Conservation (phyloP, 2,797 vertebrate genomes). For the Serranus cabrilla region DNA sequence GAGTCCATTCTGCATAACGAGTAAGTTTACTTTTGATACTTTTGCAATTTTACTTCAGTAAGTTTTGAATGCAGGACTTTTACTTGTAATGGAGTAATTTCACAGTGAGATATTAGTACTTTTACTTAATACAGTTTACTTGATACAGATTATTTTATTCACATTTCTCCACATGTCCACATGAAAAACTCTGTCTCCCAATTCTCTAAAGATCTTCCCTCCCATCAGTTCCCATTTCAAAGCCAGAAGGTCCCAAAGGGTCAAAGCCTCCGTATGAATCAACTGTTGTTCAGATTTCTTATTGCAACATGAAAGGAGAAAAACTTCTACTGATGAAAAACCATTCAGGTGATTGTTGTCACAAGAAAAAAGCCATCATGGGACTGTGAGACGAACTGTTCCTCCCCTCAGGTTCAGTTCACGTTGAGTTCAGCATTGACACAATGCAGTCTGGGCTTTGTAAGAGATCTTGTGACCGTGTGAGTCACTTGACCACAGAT, state of each 20-base stretch:
- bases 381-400: background rate
- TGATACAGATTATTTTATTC: background rate
- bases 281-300: background rate
- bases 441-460: no score
- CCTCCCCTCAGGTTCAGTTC: background rate
- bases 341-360: background rate
- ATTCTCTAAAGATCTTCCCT: conserved; percentile 3
- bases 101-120: no score
- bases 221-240: background rate
- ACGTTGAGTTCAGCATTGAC: background rate
- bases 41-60: no score
- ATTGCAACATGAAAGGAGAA: background rate
- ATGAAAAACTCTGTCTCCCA: background rate
- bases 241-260: background rate
- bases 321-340: background rate
- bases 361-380: background rate
- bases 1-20: no score
- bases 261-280: background rate
- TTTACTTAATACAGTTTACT: no score
- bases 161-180: background rate
- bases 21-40: no score
- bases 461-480: no score
- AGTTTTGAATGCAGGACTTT: no score
- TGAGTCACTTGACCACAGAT: no score
- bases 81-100: no score